These are phyloP conservation scores for Rhingia rostrata DNA, from an alignment of 2,888 invertebrate species.

Conservation along the genomic window DNA sequence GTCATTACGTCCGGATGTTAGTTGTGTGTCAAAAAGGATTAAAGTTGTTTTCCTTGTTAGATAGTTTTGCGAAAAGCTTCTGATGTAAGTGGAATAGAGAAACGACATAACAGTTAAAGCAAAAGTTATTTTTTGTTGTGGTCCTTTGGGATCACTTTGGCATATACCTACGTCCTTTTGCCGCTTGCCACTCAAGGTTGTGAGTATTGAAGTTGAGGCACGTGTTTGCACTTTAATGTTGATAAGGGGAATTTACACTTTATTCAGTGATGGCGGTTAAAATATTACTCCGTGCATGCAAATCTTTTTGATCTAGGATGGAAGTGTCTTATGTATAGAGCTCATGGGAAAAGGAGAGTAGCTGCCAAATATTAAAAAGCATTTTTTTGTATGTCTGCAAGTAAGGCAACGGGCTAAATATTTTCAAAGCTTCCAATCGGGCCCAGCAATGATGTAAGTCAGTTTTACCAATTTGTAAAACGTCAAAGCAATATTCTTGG, in stretches of 20 bases:
- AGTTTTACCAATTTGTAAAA: too few species aligned
- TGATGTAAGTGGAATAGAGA: neutral
- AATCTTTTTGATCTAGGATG: too few species aligned
- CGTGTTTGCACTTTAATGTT: conserved; percentile 13
- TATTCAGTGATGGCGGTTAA: neutral
- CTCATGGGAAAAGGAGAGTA: too few species aligned
- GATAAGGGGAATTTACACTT: conserved; percentile 2
- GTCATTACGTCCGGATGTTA: conserved; percentile 1
- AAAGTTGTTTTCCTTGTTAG: conserved; percentile 26
- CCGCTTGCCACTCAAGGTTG: neutral
- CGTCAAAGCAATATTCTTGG: too few species aligned
- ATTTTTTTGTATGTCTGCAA: too few species aligned
- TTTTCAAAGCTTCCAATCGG: too few species aligned
- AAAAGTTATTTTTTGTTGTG: conserved; percentile 3
- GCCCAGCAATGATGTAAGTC: too few species aligned
- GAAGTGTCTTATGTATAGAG: too few species aligned
- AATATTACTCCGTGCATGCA: neutral
- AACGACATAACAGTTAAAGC: conserved; percentile 18
- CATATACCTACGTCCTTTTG: conserved; percentile 9
- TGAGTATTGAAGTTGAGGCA: neutral
- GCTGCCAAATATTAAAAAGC: too few species aligned
- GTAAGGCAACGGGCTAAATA: too few species aligned
- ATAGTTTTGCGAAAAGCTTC: conserved; percentile 16
- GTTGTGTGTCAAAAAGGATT: conserved; percentile 26
- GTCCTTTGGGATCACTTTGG: conserved; percentile 7